Conservation (phyloP, 2,888 invertebrate genomes). For the Empis stercorea region DNA sequence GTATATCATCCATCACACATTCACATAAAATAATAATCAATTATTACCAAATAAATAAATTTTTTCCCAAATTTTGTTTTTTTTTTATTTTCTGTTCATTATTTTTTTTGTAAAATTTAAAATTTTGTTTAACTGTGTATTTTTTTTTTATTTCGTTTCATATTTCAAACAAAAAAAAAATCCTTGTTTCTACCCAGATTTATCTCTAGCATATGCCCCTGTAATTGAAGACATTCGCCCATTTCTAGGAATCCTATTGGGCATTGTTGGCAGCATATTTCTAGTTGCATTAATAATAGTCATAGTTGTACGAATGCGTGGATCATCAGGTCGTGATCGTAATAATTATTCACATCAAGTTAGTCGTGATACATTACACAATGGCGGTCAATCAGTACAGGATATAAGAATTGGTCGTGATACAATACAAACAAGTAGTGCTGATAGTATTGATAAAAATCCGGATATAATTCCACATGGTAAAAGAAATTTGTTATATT, state of each 20-base stretch:
- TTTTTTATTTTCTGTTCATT: no score
- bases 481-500: no score
- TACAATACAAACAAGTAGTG: conserved; percentile 32
- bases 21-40: no score
- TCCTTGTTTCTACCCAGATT: conserved; percentile 22
- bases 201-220: conserved; percentile 35
- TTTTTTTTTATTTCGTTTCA: no score
- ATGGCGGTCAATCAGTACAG: conserved; percentile 33
- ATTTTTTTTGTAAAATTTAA: no score
- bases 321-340: conserved; percentile 35
- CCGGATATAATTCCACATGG: conserved; percentile 38
- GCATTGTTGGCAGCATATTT: conserved; percentile 41
- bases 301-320: conserved; percentile 40
- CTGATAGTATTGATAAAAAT: conserved; percentile 37
- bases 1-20: no score
- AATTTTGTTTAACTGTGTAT: no score
- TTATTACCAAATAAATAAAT: no score
- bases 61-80: no score
- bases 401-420: conserved; percentile 31
- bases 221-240: conserved; percentile 42
- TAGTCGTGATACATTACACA: conserved; percentile 29
- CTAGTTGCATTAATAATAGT: conserved; percentile 41
- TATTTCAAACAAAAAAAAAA: no score
- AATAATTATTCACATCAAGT: conserved; percentile 34
- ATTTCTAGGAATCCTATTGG: conserved; percentile 41